These are phyloP conservation scores for Andricus curvator DNA, from an alignment of 2,888 invertebrate genomes.

Conservation along the genomic window DNA sequence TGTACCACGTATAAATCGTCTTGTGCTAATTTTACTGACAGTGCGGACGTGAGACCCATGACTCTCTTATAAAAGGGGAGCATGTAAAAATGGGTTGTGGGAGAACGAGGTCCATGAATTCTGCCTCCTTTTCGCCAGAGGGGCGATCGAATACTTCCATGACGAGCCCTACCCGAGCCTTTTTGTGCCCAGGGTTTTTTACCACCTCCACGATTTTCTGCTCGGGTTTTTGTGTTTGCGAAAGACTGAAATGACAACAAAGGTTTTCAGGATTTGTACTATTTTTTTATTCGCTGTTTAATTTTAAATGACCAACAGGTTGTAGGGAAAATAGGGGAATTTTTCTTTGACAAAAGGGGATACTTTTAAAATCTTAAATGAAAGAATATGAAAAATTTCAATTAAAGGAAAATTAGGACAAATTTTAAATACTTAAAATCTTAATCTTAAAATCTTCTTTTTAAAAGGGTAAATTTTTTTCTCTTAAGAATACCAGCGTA, in stretches of 20 bases:
- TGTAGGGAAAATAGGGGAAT: no score
- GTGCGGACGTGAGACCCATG: conserved; percentile 88
- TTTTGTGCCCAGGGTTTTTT: conserved; percentile 99
- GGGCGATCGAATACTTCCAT: conserved; percentile 95
- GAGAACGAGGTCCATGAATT: conserved; percentile 94
- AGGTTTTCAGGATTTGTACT: neutral
- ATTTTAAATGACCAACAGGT: no score
- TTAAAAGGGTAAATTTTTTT: no score
- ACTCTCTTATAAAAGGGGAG: conserved; percentile 88
- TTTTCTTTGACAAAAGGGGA: no score
- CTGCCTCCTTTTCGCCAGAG: conserved; percentile 91
- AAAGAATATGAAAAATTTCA: no score
- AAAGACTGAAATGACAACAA: conserved; percentile 80
- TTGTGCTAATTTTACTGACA: conserved; percentile 96
- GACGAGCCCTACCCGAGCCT: conserved; percentile 92
- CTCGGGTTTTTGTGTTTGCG: conserved; percentile 87
- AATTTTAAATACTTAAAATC: no score
- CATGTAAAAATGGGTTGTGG: conserved; percentile 96
- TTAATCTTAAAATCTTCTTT: no score
- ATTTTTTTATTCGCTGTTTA: no score
- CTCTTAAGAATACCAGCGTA: no score
- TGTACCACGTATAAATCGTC: conserved; percentile 96
- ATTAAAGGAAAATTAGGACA: no score
- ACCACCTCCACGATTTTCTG: conserved; percentile 94
- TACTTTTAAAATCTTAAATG: no score